phyloP scores from a whole-genome alignment of 2,113 vertebrate species.

The Callocephalon fimbriatum region DNA sequence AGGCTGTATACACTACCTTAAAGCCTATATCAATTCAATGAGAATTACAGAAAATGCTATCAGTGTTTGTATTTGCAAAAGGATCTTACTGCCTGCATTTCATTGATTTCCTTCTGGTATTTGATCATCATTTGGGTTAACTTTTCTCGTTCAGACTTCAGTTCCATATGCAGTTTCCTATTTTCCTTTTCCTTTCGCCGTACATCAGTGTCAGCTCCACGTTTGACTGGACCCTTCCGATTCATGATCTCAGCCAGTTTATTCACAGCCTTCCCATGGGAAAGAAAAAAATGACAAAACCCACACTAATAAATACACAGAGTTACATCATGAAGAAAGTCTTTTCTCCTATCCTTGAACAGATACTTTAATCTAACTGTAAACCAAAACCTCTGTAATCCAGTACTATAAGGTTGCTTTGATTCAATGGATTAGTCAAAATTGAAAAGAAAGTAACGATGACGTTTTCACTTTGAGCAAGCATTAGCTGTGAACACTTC shows the following conservation, averaged over 20 bases:
- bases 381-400: not conserved
- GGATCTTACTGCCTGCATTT: constrained; percentile 93
- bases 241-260: constrained; percentile 99
- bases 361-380: not conserved
- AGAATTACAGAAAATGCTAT: not conserved
- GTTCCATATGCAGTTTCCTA: constrained; percentile 94
- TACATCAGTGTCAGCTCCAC: constrained; percentile 94
- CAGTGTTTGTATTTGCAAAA: not conserved
- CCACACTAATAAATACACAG: not conserved
- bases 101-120: constrained; percentile 96
- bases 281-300: not conserved
- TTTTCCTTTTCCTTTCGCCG: constrained; percentile 97
- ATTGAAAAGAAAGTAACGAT: not conserved
- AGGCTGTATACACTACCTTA: not conserved
- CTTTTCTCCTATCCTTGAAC: not conserved
- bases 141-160: constrained; percentile 95
- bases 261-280: constrained; percentile 88
- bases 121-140: constrained; percentile 96
- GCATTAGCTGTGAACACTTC: not conserved
- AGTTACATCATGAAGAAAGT: not conserved
- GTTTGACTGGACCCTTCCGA: constrained; percentile 90
- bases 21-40: not conserved
- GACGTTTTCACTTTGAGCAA: not conserved
- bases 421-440: not conserved
- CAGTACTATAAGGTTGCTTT: not conserved